Conservation (phyloP, 2,113 vertebrate species). For the Poeciliopsis turrubarensis region DNA sequence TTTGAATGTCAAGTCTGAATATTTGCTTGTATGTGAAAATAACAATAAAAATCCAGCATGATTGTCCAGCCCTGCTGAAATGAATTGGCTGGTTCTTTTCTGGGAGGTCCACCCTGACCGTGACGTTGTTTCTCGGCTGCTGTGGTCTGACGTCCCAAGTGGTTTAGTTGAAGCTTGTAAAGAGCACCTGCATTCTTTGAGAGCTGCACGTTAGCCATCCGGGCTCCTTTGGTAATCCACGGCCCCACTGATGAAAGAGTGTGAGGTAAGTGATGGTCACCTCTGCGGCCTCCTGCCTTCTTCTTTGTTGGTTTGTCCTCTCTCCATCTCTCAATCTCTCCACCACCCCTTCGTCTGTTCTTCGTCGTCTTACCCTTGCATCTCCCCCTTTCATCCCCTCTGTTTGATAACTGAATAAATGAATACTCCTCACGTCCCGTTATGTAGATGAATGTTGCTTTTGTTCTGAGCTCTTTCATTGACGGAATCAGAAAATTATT, state of each 20-base stretch:
- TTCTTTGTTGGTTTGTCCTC: conserved; percentile 44
- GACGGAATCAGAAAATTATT: conserved; percentile 6
- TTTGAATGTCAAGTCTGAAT: not conserved
- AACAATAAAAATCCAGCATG: conserved; percentile 3
- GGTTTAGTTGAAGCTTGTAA: conserved; percentile 62
- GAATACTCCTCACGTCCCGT: conserved; percentile 26
- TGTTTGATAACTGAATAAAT: conserved; percentile 24
- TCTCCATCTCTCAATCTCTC: conserved; percentile 35
- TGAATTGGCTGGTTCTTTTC: conserved; percentile 37
- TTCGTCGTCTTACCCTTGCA: conserved; percentile 34
- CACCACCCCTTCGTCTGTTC: conserved; percentile 30
- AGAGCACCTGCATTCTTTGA: conserved; percentile 53
- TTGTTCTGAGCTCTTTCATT: conserved; percentile 32
- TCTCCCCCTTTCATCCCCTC: conserved; percentile 27
- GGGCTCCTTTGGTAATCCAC: conserved; percentile 50
- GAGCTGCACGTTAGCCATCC: conserved; percentile 61
- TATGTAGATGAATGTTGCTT: conserved; percentile 1
- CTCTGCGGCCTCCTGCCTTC: conserved; percentile 28
- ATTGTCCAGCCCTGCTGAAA: not conserved
- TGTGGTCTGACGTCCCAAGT: conserved; percentile 54
- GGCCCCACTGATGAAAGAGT: conserved; percentile 75
- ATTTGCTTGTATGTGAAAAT: not conserved
- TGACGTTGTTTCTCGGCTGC: conserved; percentile 73
- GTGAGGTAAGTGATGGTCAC: conserved; percentile 42
- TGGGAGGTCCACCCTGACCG: conserved; percentile 36